Base-by-base conservation (phyloP, 2,888 invertebrate genomes). In the Drosophila cognata region DNA sequence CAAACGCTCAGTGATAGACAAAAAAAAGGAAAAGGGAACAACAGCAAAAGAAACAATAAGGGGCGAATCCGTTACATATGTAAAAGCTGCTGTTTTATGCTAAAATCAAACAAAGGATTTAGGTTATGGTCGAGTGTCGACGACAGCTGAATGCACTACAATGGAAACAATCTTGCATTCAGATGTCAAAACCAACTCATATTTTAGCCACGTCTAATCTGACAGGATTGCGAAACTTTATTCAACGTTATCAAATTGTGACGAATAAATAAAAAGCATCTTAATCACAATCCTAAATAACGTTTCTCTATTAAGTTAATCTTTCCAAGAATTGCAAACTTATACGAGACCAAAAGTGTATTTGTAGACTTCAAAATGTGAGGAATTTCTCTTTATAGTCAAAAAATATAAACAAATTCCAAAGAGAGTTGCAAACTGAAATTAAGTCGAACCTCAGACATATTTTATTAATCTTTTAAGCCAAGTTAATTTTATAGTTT, bases 1-100 rank as follows among this genome's bases (percentile, higher is more conserved):
- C 87, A 84, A 63, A 72, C 48, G 57, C 62, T 81, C 84, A 48
- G 46, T 63, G 53, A 68, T 72, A 71, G 57, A 70, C 58, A 77
- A 21, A 21, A 46, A 8, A 41, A 41, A 41, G 13, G 16, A 25
- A 25, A 73, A 74, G 46, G 46, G 21, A 43, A 33, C n/a, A 52
- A 31, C n/a, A 62, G 36, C n/a, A 35, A 41, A 10, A 35, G 36
- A 48, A 64, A 48, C 21, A 11, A 50, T 41, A 36, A 50, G 21
- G 53, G 65, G 61, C 46, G 60, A 79, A 76, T 79, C 82, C 72
- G 82, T 79, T 79, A 89, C 84, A 84, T 84, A 81, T 84, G 84
- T 84, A 87, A 81, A 84, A 81, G 62, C 67, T 71, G 48, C 56
- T 79, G 71, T 81, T 79, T 76, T 79, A 84, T 89, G 84, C 85